These are phyloP conservation scores for Hemitrygon akajei DNA, from an alignment of 2,797 vertebrate species.

Conservation along the genomic window DNA sequence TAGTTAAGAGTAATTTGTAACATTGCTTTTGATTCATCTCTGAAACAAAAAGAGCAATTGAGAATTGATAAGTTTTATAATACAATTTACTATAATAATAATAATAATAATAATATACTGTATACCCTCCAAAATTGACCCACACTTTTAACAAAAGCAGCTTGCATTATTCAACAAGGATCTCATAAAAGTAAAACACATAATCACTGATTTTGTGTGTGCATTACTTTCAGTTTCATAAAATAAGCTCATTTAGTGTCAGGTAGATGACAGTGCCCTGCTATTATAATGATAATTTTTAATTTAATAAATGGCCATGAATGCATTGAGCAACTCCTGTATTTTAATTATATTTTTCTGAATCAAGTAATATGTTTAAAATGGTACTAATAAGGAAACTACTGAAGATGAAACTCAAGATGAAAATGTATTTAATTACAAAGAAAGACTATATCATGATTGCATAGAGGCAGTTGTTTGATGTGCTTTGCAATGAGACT, in stretches of 20 bases:
- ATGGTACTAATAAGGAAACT: background rate
- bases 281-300: background rate
- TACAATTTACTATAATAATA: background rate
- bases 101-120: background rate
- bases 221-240: constrained; percentile 19
- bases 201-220: background rate
- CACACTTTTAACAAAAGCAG: background rate
- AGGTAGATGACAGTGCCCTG: background rate
- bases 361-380: background rate
- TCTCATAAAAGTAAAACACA: background rate
- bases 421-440: constrained; percentile 10
- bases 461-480: background rate
- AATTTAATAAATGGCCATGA: background rate
- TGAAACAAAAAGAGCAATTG: constrained; percentile 6
- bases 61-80: background rate
- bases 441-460: background rate
- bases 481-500: background rate
- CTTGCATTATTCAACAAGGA: background rate
- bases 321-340: background rate
- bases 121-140: background rate
- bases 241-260: background rate
- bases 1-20: constrained; percentile 17
- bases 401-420: background rate
- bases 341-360: constrained; percentile 18
- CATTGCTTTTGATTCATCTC: constrained; percentile 10